Evolutionary conservation across 2,888 invertebrate species (phyloP).

Genomic region (Caenorhabditis doughertyi): DNA sequence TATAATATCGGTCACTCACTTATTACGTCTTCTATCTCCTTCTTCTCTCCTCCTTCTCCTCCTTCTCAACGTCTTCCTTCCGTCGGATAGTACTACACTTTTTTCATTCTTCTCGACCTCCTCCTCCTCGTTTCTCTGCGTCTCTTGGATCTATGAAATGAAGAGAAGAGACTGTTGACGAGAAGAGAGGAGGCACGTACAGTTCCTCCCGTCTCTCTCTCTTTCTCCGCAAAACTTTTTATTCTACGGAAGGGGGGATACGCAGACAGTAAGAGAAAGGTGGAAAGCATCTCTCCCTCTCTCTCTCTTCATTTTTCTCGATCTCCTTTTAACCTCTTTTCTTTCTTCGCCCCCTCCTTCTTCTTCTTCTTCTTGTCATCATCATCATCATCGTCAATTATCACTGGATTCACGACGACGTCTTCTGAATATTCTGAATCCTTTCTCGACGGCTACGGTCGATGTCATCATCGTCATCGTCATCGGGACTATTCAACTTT

Average conservation of each 20-base stretch:
- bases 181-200: too few species aligned
- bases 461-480: conserved; percentile 37
- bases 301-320: not conserved
- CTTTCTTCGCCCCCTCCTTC: not conserved
- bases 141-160: not conserved
- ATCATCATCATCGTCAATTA: too few species aligned
- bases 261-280: conserved; percentile 14
- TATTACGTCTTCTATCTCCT: conserved; percentile 24
- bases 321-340: not conserved
- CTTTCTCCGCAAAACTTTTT: not conserved
- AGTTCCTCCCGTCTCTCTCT: conserved; percentile 7
- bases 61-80: not conserved
- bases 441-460: not conserved
- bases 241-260: not conserved
- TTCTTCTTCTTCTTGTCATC: too few species aligned
- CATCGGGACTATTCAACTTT: conserved; percentile 38
- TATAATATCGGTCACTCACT: conserved; percentile 29
- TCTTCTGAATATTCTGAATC: not conserved
- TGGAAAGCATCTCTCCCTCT: conserved; percentile 2
- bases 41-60: not conserved
- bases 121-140: not conserved
- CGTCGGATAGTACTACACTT: not conserved
- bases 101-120: not conserved
- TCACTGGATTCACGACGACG: too few species aligned
- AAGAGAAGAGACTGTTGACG: too few species aligned